Conservation (phyloP, 2,113 vertebrate genomes). For the Morone saxatilis region DNA sequence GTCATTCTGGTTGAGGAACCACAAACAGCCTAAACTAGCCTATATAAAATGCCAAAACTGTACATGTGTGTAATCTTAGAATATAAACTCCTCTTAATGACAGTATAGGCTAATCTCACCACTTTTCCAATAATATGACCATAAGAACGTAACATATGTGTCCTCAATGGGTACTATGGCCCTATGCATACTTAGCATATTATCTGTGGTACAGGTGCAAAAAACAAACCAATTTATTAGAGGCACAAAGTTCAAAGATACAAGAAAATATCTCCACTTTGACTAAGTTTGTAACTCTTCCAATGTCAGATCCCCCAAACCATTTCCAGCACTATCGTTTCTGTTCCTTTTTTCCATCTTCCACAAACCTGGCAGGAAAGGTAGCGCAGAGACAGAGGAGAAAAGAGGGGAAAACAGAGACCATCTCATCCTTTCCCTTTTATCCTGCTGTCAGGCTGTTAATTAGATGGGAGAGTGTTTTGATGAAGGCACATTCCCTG, state of each 20-base stretch:
- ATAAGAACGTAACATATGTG: too few species aligned
- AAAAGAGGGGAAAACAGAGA: conserved; percentile 9
- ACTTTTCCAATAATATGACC: not conserved
- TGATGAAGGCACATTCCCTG: conserved; percentile 75
- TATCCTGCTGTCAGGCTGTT: conserved; percentile 52
- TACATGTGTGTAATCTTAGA: not conserved
- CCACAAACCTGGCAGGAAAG: not conserved
- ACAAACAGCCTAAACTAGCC: not conserved
- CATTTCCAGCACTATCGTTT: too few species aligned
- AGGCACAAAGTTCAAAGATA: not conserved
- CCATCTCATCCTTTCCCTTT: conserved; percentile 41
- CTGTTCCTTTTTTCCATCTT: conserved; percentile 5
- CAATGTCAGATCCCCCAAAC: not conserved
- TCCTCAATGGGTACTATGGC: not conserved
- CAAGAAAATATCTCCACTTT: not conserved
- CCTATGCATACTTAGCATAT: not conserved
- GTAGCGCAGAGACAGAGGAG: not conserved
- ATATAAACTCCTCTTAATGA: not conserved
- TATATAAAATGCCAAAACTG: not conserved
- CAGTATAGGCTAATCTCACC: not conserved
- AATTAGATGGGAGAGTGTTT: conserved; percentile 72
- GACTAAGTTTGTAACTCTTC: not conserved
- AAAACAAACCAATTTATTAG: not conserved
- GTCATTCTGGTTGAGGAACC: too few species aligned
- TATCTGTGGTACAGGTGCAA: not conserved